Base-by-base conservation (phyloP, 2,113 vertebrate genomes). In the Limnothrissa miodon region DNA sequence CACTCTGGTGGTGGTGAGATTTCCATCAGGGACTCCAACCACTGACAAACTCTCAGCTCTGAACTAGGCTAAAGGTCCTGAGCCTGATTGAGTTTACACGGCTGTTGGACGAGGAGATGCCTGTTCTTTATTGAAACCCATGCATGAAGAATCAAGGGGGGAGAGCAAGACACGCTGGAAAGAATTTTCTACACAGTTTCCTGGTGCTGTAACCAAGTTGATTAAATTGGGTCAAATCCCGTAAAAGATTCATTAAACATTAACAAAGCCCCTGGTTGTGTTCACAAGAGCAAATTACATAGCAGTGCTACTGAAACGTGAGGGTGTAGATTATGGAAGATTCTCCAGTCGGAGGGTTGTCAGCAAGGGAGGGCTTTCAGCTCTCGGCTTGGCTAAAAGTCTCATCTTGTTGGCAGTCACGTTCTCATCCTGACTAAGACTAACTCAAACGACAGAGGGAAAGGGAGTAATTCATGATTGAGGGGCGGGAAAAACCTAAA, bases 211-310 rank as follows among this genome's bases (percentile, higher is more conserved):
- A 81, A 56, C 25, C 17, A 33, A 78, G 79, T 79, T 86, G n/a
- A 83, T 78, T 29, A 66, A 86, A 85, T 81, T 19, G 79, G 79
- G 33, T 59, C 46, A 39, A 84, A 80, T 66, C 78, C 62, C 59
- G 80, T 56, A 48, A 66, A 74, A 78, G 81, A 81, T 56, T 39
- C n/a, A 83, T 59, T 78, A 82, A 79, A 74, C 81, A 80, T 82
- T 80, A 53, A 66, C 45, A 36, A 45, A 78, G 62, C 46, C 44
- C 19, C 44, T 23, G 62, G 70, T 45, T 78, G 46, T 53, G 45
- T 62, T 44, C 36, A 39, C 42, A 23, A 19, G 44, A 7, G 44
- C 83, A 39, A 21, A 78, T 82, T 86, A 70, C 74, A 79, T 81
- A 78, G 78, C 83, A 5, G 45, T 29, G 36, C 56, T 15, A 79